These are phyloP conservation scores for Cantharis lateralis DNA, from an alignment of 2,888 invertebrate species.

Conservation along the genomic window DNA sequence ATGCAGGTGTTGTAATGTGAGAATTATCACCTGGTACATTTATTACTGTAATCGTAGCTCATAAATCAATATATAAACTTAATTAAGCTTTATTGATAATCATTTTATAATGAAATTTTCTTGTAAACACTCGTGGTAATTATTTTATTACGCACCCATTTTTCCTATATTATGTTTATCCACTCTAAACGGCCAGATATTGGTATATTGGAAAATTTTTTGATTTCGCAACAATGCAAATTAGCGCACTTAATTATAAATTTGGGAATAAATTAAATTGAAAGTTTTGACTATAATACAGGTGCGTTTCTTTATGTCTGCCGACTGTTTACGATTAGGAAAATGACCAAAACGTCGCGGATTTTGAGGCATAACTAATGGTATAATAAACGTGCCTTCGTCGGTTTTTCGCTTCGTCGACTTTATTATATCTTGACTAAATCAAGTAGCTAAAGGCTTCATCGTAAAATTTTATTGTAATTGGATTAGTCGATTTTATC, in stretches of 20 bases:
- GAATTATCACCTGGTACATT: slow-evolving; percentile 12
- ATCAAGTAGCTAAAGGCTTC: not conserved
- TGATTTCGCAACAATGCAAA: not conserved
- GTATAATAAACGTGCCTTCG: slow-evolving; percentile 18
- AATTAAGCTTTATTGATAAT: slow-evolving; percentile 13
- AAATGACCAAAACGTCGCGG: slow-evolving; percentile 5
- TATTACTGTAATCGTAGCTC: slow-evolving; percentile 11
- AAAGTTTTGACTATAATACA: not conserved
- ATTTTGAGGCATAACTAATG: slow-evolving; percentile 20
- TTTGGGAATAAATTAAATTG: not conserved
- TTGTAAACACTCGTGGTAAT: slow-evolving; percentile 1
- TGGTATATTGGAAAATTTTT: not conserved
- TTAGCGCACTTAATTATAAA: not conserved
- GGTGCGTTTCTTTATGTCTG: not conserved
- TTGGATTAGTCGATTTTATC: slow-evolving; percentile 17
- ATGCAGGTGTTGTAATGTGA: slow-evolving; percentile 6
- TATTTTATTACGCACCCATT: slow-evolving; percentile 1
- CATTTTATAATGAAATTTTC: slow-evolving; percentile 4
- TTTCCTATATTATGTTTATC: not conserved
- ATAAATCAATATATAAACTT: slow-evolving; percentile 23
- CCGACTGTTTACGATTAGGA: not conserved
- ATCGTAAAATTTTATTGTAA: slow-evolving; percentile 26
- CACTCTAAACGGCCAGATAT: not conserved
- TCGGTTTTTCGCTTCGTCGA: slow-evolving; percentile 5
- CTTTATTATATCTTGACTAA: slow-evolving; percentile 11